Base-by-base conservation (phyloP, 2,888 invertebrate genomes). In the Chrysolina oricalcia region DNA sequence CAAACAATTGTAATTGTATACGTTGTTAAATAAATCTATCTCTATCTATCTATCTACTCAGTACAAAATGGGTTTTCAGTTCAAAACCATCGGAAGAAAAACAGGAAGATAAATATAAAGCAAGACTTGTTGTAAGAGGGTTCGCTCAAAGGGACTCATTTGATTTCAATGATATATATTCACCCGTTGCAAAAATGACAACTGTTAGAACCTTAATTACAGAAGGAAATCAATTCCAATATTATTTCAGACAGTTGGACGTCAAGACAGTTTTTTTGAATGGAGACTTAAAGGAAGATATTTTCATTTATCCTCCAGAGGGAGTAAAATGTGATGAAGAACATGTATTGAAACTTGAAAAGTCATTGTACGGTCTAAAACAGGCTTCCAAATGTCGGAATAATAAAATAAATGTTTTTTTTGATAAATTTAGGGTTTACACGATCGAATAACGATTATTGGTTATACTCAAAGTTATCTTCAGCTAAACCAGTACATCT, bases 191-290 rank as follows among this genome's bases (percentile, higher is more conserved):
- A 11, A 62, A 40, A 62, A 62, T 73, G 68, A 68, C 62, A 48
- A 71, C 74, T 17, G 50, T 74, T 10, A 66, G 68, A 63, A 19
- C 62, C 8, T 46, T 74, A 23, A 68, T 74, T 40, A 53, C 23
- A 41, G 40, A 68, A 40, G 65, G 64, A 40, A 74, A 71, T 35
- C 71, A 74, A 35, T 67, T 63, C 53, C 5, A 19, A 11, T 71
- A 66, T 63, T 40, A 67, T 23, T 71, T 71, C 50, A 17, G 48
- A 43, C 72, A 75, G 48, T 59, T 75, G 21, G 70, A 75, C 65
- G 75, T 75, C 0, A 70, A 62, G 43, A 56, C 64, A 13, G 72
- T 64, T 2, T 75, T 75, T 72, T 68, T 72, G 19, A 67, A 68
- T 64, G 72, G 64, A 19, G 40, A 19, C 17, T 23, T 75, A 6